These are phyloP conservation scores for Clepsis dumicolana DNA, from an alignment of 2,888 invertebrate species.

Conservation along the genomic window DNA sequence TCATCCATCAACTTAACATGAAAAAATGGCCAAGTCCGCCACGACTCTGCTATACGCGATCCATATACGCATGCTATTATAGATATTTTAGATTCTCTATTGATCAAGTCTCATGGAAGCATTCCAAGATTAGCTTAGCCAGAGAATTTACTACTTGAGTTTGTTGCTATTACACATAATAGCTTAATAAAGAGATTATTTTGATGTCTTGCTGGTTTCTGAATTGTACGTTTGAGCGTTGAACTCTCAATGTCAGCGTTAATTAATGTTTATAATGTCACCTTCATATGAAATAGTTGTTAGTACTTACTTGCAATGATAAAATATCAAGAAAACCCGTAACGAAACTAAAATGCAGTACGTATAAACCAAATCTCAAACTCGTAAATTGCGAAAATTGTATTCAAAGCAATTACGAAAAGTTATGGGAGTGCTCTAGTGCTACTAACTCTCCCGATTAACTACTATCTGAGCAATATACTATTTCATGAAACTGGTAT, in stretches of 20 bases:
- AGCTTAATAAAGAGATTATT: constrained; percentile 3
- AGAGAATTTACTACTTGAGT: background rate
- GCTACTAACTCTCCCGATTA: background rate
- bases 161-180: constrained; percentile 6
- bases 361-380: background rate
- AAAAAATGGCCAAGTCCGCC: constrained; percentile 4
- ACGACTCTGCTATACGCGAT: background rate
- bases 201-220: background rate
- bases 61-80: background rate
- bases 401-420: constrained; percentile 6
- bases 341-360: no score
- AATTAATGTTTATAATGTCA: constrained; percentile 14
- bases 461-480: constrained; percentile 9
- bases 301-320: background rate
- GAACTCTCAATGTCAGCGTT: constrained; percentile 7
- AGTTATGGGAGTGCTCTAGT: background rate
- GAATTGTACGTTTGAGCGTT: background rate
- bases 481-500: constrained; percentile 7
- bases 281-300: background rate
- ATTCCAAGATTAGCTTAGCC: background rate
- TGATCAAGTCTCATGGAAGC: constrained; percentile 3
- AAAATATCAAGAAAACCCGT: no score
- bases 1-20: constrained; percentile 5
- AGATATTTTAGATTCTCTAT: constrained; percentile 2
- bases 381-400: constrained; percentile 12